A percentile compares a stretch with the other conserved stretches of the same genome.
phyloP scores from a whole-genome alignment of 2,888 invertebrate genomes.

The Ramazzottius varieornatus region DNA sequence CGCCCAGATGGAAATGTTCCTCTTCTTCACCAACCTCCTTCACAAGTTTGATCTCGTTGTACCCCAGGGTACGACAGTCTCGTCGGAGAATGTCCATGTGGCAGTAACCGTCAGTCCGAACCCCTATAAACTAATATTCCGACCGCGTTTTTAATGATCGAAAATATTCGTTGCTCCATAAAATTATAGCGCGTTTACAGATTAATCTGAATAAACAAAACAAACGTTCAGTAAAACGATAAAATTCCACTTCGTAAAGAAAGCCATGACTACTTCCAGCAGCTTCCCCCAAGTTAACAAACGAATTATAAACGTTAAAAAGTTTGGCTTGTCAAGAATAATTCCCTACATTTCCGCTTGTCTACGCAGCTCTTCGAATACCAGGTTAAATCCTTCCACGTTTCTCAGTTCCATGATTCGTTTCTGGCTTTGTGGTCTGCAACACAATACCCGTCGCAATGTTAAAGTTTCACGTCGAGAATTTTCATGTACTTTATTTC shows the following conservation, averaged over 20 bases:
- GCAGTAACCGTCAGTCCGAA: not conserved
- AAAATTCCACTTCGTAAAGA: no score
- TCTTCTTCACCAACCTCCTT: not conserved
- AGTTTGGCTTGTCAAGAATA: no score
- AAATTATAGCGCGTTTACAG: not conserved
- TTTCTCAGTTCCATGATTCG: not conserved
- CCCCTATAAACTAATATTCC: not conserved
- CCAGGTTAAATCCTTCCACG: not conserved
- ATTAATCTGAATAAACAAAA: no score
- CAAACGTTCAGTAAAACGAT: no score
- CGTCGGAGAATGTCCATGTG: not conserved
- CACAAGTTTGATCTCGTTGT: conserved; percentile 1
- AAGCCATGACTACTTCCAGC: no score
- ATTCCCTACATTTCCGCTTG: not conserved
- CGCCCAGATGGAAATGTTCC: not conserved
- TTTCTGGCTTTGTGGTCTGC: not conserved
- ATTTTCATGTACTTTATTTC: not conserved
- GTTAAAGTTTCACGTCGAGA: not conserved
- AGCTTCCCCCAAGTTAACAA: no score
- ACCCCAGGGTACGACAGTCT: not conserved
- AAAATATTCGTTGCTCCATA: not conserved
- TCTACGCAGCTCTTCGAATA: not conserved
- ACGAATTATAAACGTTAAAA: no score
- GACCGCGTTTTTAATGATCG: not conserved
- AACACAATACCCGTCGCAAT: not conserved